Percentiles rank a stretch among this genome's conserved stretches.
Conservation (phyloP, 2,888 invertebrate species). For the Hartigia nigra region DNA sequence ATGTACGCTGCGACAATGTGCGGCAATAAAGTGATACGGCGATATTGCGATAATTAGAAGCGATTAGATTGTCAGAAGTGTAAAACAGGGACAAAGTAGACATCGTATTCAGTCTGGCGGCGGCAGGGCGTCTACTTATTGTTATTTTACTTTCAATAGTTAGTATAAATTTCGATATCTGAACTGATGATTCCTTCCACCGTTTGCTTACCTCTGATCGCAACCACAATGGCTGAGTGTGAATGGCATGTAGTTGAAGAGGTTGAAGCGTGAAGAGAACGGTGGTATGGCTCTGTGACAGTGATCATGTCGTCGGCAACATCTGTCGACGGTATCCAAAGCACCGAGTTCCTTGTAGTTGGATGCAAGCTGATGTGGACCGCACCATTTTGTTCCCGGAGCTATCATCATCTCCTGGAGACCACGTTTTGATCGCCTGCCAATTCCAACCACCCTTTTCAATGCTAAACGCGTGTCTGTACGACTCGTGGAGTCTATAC, state of each 20-base stretch:
- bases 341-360: slow-evolving; percentile 74
- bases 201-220: slow-evolving; percentile 76
- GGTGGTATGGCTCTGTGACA: slow-evolving; percentile 75
- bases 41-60: background rate
- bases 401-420: slow-evolving; percentile 70
- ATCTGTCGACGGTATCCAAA: slow-evolving; percentile 72
- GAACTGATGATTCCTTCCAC: background rate
- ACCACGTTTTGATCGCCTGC: slow-evolving; percentile 35
- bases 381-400: slow-evolving; percentile 83
- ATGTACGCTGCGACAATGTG: background rate
- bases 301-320: slow-evolving; percentile 81
- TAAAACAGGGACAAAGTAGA: background rate
- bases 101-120: background rate
- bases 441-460: slow-evolving; percentile 21
- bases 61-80: background rate
- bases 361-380: slow-evolving; percentile 71
- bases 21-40: background rate
- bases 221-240: slow-evolving; percentile 82
- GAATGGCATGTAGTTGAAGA: slow-evolving; percentile 78
- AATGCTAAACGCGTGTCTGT: background rate
- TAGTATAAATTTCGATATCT: background rate
- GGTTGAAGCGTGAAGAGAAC: slow-evolving; percentile 72
- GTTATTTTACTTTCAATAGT: background rate
- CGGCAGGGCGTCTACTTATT: background rate
- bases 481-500: background rate